Evolutionary conservation across 2,113 vertebrate genomes (phyloP), one percentile per base, ranked within the genome.

Genomic region (Illadopsis cleaveri): DNA sequence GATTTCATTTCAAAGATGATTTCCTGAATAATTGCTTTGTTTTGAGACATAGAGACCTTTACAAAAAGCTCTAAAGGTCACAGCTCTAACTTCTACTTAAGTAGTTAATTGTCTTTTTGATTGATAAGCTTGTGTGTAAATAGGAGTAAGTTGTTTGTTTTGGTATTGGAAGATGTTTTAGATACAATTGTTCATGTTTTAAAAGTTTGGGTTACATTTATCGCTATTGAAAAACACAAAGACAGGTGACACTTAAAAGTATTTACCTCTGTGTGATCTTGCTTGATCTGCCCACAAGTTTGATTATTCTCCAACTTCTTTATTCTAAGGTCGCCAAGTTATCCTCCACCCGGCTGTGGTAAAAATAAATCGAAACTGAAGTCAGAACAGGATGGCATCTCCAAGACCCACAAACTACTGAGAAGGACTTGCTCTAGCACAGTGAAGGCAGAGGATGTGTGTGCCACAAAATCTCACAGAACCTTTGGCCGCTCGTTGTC

Each of bases 301-400:
- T 81, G 18, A 54, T 91, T 73, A n/a, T 65, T 89, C 13, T 87
- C 25, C 37, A 86, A 42, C 60, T 84, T 64, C 27, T 87, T 89
- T 85, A 27, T 96, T 92, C 94, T 83, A 95, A 99, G 99, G 98
- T 99, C 99, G 97, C 99, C 98, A 78, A 99, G 99, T 97, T 99
- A 99, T 95, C 99, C 98, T 92, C 98, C 99, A 96, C 98, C 99
- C 30, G 99, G 99, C 86, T 99, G 98, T 90, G 98, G 98, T 42
- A 99, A 99, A 97, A 99, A 97, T 93, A 99, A 99, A 90, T 98
- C 98, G 38, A 99, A 99, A 91, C 97, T 99, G 82, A 99, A 99
- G 92, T 96, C 98, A 1, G 99, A 99, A 91, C 98, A 98, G 89
- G 98, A 99, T 44, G 98, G 98, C 7, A 98, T 99, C 96, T 98